phyloP scores from a whole-genome alignment of 2,113 vertebrate species.

The Motacilla alba region DNA sequence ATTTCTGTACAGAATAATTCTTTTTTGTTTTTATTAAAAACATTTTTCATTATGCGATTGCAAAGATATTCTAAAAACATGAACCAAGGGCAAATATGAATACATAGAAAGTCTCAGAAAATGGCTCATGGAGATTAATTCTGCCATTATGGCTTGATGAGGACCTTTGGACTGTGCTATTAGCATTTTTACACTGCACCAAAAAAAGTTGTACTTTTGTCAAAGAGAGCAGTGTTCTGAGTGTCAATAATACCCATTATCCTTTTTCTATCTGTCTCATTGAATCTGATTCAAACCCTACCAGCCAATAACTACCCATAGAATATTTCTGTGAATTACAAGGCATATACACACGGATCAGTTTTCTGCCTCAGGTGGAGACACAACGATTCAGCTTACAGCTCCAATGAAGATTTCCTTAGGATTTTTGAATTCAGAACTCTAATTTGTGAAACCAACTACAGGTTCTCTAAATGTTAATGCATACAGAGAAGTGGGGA shows the following conservation, averaged over 20 bases:
- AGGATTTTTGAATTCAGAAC: neutral
- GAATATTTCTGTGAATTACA: neutral
- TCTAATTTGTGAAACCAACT: neutral
- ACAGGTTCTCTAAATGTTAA: neutral
- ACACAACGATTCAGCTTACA: neutral
- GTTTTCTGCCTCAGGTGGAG: neutral
- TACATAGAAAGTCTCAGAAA: neutral
- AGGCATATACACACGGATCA: neutral
- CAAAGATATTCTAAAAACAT: neutral
- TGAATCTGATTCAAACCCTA: neutral
- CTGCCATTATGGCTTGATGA: neutral
- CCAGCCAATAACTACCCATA: neutral
- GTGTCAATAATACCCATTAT: neutral
- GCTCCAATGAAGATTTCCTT: neutral
- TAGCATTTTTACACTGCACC: neutral
- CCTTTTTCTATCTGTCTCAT: neutral
- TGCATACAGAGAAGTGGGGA: rapidly evolving
- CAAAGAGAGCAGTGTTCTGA: neutral
- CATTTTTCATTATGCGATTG: neutral
- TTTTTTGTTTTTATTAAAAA: constrained; percentile 17
- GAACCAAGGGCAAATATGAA: neutral
- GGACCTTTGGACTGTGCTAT: neutral
- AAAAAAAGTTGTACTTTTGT: neutral
- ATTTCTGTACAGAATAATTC: neutral
- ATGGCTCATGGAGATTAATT: neutral